Conservation (phyloP, 2,888 invertebrate genomes). For the Hirtodrosophila duncani region DNA sequence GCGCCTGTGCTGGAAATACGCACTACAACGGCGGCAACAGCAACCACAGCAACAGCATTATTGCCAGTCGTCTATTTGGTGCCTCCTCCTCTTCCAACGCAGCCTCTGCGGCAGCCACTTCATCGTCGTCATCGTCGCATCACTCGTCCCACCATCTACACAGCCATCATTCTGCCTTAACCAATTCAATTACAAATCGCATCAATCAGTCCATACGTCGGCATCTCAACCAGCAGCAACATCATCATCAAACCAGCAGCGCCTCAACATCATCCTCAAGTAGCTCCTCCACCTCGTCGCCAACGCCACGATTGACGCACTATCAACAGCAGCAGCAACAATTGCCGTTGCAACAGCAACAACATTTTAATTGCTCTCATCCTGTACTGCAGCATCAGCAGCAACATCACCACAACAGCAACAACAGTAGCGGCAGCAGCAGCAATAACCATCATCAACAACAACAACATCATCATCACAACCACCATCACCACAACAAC, state of each 20-base stretch:
- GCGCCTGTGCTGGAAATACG: constrained; percentile 62
- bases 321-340: constrained; percentile 44
- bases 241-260: constrained; percentile 51
- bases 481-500: constrained; percentile 33
- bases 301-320: constrained; percentile 34
- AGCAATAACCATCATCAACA: constrained; percentile 19
- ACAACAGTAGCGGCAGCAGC: constrained; percentile 28
- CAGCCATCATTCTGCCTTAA: constrained; percentile 63
- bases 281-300: constrained; percentile 26
- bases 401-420: constrained; percentile 38
- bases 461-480: constrained; percentile 33
- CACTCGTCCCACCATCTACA: constrained; percentile 46
- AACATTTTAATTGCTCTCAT: constrained; percentile 58
- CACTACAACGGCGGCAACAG: constrained; percentile 64
- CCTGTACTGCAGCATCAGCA: constrained; percentile 56
- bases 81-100: constrained; percentile 45
- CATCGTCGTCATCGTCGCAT: constrained; percentile 32
- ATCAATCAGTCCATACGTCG: constrained; percentile 75
- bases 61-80: constrained; percentile 73
- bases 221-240: constrained; percentile 73
- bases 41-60: constrained; percentile 65
- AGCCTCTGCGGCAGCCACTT: constrained; percentile 32
- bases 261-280: constrained; percentile 34
- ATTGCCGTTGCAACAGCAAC: constrained; percentile 36
- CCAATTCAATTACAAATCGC: constrained; percentile 75